phyloP scores from a whole-genome alignment of 1,140 invertebrate genomes.

The Caenorhabditis latens region DNA sequence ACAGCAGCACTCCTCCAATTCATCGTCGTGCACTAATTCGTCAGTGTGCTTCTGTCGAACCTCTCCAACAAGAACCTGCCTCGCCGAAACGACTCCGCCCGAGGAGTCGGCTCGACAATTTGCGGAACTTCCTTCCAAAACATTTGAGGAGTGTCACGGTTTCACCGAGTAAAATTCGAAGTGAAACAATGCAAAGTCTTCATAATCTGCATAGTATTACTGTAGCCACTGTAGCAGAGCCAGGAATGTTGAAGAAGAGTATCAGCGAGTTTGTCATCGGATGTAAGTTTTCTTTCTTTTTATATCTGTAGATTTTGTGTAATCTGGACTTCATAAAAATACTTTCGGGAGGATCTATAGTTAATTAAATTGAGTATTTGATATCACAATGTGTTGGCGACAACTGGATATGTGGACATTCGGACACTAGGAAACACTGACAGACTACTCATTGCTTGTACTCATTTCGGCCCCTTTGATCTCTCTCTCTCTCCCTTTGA shows the following conservation, averaged over 20 bases:
- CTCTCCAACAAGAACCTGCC: not conserved
- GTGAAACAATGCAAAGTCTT: conserved; percentile 36
- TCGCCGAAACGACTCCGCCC: conserved; percentile 38
- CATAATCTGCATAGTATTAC: conserved; percentile 50
- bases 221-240: conserved; percentile 29
- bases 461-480: not conserved
- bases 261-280: conserved; percentile 58
- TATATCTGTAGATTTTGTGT: not conserved
- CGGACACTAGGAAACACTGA: too few relatives aligned
- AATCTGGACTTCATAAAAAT: not conserved
- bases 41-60: conserved; percentile 40
- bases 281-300: conserved; percentile 51
- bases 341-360: too few relatives aligned
- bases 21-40: conserved; percentile 36
- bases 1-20: not conserved
- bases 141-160: conserved; percentile 36
- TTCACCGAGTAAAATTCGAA: conserved; percentile 34
- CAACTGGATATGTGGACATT: too few relatives aligned
- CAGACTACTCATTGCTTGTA: too few relatives aligned
- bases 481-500: not conserved
- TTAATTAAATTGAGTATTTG: too few relatives aligned
- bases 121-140: conserved; percentile 28
- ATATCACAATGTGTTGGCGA: too few relatives aligned
- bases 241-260: conserved; percentile 54
- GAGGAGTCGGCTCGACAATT: conserved; percentile 16